Conservation (phyloP, 2,888 invertebrate genomes). For the Mellilla xanthometata region DNA sequence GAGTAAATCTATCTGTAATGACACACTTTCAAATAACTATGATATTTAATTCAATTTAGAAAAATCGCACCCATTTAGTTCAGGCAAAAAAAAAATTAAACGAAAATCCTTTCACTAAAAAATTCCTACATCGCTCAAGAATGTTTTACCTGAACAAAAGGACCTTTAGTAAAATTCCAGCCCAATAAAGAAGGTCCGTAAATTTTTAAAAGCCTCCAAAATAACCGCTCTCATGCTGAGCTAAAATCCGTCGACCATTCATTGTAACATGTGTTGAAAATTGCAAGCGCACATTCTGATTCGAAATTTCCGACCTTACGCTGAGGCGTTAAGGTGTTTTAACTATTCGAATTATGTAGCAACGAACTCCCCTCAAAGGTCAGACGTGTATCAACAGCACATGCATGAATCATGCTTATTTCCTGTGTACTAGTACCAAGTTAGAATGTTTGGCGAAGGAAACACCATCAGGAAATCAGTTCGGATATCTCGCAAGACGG, state of each 20-base stretch:
- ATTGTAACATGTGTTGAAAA: constrained; percentile 24
- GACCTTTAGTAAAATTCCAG: constrained; percentile 7
- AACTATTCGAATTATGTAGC: constrained; percentile 6
- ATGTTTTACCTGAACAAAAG: constrained; percentile 15
- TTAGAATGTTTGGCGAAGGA: constrained; percentile 42
- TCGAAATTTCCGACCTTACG: constrained; percentile 18
- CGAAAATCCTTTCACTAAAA: no score
- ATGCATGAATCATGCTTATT: constrained; percentile 32
- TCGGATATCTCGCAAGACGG: constrained; percentile 40
- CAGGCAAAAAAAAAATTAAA: no score
- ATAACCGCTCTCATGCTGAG: constrained; percentile 9
- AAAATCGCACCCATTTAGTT: neutral
- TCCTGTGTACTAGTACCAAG: constrained; percentile 24
- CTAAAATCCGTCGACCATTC: constrained; percentile 16
- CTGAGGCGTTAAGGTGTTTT: constrained; percentile 15
- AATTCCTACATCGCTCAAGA: neutral
- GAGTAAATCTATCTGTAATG: no score
- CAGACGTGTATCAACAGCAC: constrained; percentile 28
- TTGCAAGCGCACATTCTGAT: constrained; percentile 11
- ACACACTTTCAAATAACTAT: no score
- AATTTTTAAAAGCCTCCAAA: constrained; percentile 11
- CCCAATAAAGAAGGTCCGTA: constrained; percentile 6
- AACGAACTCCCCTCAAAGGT: constrained; percentile 26
- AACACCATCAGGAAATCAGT: constrained; percentile 52
- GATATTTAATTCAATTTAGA: no score